Evolutionary conservation across 30 jellyfish, hydroid and myxozoan species (phyloP), one percentile per base, ranked within the genome.

Genomic region (Euphysa ruthae): DNA sequence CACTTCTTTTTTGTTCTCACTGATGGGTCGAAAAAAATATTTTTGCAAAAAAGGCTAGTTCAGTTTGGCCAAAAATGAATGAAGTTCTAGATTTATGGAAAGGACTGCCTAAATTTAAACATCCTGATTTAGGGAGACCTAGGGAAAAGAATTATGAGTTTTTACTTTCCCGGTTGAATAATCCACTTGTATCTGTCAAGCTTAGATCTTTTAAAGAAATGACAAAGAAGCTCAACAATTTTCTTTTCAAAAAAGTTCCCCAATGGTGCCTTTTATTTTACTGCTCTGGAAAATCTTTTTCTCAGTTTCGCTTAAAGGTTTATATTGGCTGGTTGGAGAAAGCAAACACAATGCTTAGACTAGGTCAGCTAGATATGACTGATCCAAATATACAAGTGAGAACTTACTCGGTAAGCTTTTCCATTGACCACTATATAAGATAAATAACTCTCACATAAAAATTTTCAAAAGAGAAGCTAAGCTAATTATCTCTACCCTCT

Each of bases 21-120:
- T n/a, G n/a, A n/a, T n/a, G n/a, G n/a, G n/a, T n/a, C n/a, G n/a
- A n/a, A n/a, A n/a, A n/a, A n/a, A n/a, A n/a, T n/a, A n/a, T n/a
- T n/a, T n/a, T n/a, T n/a, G n/a, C n/a, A n/a, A n/a, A n/a, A n/a
- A n/a, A n/a, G n/a, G n/a, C n/a, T n/a, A n/a, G n/a, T n/a, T n/a
- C n/a, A n/a, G n/a, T n/a, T n/a, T n/a, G n/a, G n/a, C n/a, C n/a
- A n/a, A n/a, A n/a, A n/a, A n/a, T n/a, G n/a, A n/a, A n/a, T n/a
- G n/a, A n/a, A n/a, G n/a, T n/a, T n/a, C 54, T 38, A 12, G 13
- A 38, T 38, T 12, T 38, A 12, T 38, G 54, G 54, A 38, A 38
- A 38, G 54, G 54, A 38, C 54, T 38, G 54, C 54, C 54, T n/a
- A 38, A 38, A 38, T 38, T 38, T n/a, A 38, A 38, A 38, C 54